Percentiles rank a stretch among this genome's conserved stretches.
phyloP scores from a whole-genome alignment of 1,140 invertebrate genomes.

The Bombus sibiricus region DNA sequence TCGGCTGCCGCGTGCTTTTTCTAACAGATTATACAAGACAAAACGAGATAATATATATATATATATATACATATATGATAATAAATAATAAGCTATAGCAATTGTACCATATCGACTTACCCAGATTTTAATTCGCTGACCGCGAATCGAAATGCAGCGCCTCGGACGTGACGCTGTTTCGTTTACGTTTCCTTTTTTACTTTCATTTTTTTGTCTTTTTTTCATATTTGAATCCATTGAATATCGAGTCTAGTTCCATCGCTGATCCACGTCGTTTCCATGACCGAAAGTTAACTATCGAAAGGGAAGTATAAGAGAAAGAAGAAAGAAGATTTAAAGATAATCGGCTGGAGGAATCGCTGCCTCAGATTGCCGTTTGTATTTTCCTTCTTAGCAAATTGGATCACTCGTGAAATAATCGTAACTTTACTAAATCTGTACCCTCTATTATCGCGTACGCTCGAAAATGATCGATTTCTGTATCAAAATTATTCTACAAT shows the following conservation, averaged over 20 bases:
- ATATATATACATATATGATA: not conserved
- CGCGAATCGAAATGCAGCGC: conserved; percentile 2
- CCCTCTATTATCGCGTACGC: not conserved
- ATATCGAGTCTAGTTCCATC: not conserved
- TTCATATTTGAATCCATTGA: not conserved
- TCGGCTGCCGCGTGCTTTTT: conserved; percentile 9
- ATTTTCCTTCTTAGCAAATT: conserved; percentile 4
- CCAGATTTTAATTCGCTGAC: not conserved
- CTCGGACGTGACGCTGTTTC: not conserved
- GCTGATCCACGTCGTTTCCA: conserved; percentile 13
- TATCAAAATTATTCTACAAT: not conserved
- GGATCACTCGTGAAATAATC: conserved; percentile 5
- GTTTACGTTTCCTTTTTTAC: not conserved
- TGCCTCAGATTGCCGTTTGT: not conserved
- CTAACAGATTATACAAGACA: not conserved
- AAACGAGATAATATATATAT: not conserved
- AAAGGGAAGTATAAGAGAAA: conserved; percentile 22
- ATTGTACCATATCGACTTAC: not conserved
- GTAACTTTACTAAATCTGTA: conserved; percentile 19
- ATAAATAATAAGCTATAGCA: conserved; percentile 6
- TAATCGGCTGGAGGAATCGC: not conserved
- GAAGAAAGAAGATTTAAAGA: conserved; percentile 18
- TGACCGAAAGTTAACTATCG: conserved; percentile 11
- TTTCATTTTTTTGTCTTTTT: not conserved
- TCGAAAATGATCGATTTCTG: not conserved